Base-by-base conservation (phyloP, 2,888 invertebrate genomes). In the Ctena decussata region DNA sequence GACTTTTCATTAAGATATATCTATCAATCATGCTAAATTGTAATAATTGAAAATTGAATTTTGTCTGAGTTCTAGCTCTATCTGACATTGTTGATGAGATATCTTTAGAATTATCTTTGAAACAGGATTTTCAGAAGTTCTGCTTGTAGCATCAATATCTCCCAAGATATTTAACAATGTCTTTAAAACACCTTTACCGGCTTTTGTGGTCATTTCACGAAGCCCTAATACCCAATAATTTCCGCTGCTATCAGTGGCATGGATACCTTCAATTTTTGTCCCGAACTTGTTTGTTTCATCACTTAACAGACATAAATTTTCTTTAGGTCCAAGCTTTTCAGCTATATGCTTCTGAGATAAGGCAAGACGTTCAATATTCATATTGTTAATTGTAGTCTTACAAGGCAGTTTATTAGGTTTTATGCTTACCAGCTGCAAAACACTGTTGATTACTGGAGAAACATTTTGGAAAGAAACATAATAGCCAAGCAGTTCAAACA, bases 201-300 rank as follows among this genome's bases (percentile, higher is more conserved):
- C n/a, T n/a, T n/a, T n/a, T n/a, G n/a, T n/a, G n/a, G 76, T 27
- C 65, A 80, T 69, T 49, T 72, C 71, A 5, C 84, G 6, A 21
- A 84, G 1, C 0, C 80, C 84, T 21, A 77, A 44, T 30, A 80
- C 77, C 72, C 60, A 84, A 15, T 37, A 35, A 11, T 44, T 73
- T 24, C 84, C 81, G 24, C 18, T 39, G 18, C 57, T 49, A 53
- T 84, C 84, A 35, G 65, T 81, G 12, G 39, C 81, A 70, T 84
- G 84, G 11, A 81, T 60, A 0, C 84, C 84, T 73, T 84, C 84
- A 32, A 77, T 18, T 39, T 74, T 77, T 3, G 44, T 74, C 5
- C 85, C 85, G 30, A 74, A 77, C 37, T 78, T 81, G 3, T 37
- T 69, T n/a, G 85, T 85, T 72, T 85, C 81, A 53, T 85, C 78